These are phyloP conservation scores for Cephalopholis sonnerati DNA, from an alignment of 2,113 vertebrate species.

Conservation along the genomic window DNA sequence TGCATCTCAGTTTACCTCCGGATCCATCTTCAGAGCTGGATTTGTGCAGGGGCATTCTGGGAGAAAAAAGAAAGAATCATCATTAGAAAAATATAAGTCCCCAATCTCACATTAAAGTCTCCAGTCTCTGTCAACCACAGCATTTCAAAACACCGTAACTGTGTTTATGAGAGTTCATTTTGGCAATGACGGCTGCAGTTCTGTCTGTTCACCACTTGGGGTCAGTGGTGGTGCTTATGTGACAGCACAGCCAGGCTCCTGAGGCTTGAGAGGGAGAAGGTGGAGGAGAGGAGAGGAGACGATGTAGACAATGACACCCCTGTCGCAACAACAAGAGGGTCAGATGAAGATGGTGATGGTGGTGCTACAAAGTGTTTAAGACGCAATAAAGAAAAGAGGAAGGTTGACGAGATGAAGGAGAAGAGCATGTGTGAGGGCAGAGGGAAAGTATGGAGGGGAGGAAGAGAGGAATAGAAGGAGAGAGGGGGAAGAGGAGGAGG, in stretches of 20 bases:
- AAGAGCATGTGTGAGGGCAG: conserved; percentile 19
- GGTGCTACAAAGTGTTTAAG: conserved; percentile 15
- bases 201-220: conserved; percentile 68
- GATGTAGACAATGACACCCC: conserved; percentile 1
- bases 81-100: not conserved
- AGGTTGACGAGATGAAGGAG: conserved; percentile 7
- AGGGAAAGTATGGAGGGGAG: conserved; percentile 25
- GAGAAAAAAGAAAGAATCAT: conserved; percentile 36
- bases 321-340: conserved; percentile 35
- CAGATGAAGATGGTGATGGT: conserved; percentile 20
- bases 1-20: conserved; percentile 86
- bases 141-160: not conserved
- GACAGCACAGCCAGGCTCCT: conserved; percentile 61
- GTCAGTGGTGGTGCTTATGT: conserved; percentile 71
- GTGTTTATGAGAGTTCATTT: not conserved
- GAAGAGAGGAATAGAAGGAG: conserved; percentile 33
- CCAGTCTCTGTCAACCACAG: not conserved
- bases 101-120: not conserved
- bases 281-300: conserved; percentile 26
- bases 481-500: conserved; percentile 19
- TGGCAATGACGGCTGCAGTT: conserved; percentile 10
- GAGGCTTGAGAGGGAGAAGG: conserved; percentile 76
- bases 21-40: conserved; percentile 95
- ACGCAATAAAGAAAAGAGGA: not conserved
- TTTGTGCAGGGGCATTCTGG: conserved; percentile 93